Percentiles rank a stretch among this genome's conserved stretches.
Conservation (phyloP, 2,888 invertebrate species). For the Athrips mouffetella region DNA sequence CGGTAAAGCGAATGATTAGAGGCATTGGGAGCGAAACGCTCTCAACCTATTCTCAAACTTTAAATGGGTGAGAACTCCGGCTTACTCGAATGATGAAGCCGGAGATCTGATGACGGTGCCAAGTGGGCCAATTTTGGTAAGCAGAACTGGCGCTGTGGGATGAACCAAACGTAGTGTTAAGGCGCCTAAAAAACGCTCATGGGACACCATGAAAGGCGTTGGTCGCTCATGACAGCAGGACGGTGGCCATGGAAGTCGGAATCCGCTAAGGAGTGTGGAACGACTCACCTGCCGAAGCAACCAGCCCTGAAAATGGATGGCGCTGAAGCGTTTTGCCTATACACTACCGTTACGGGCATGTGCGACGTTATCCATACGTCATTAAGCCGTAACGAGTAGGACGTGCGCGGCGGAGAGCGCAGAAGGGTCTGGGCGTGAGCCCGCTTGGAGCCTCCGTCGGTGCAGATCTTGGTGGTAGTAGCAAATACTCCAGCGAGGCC, state of each 20-base stretch:
- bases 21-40: conserved; percentile 83
- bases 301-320: conserved; percentile 84
- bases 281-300: conserved; percentile 81
- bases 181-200: conserved; percentile 80
- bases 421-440: conserved; percentile 78
- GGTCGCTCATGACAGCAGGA: conserved; percentile 50
- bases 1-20: conserved; percentile 88
- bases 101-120: conserved; percentile 69
- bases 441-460: conserved; percentile 73
- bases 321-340: conserved; percentile 76
- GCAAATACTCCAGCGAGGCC: conserved; percentile 83
- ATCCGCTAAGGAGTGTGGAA: conserved; percentile 79
- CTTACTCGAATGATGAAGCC: conserved; percentile 78
- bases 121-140: conserved; percentile 87
- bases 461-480: conserved; percentile 84
- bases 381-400: conserved; percentile 81
- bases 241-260: conserved; percentile 74
- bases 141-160: conserved; percentile 89
- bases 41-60: conserved; percentile 88
- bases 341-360: conserved; percentile 64
- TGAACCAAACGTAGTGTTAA: conserved; percentile 81
- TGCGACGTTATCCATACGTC: conserved; percentile 35
- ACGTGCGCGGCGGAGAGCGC: conserved; percentile 65
- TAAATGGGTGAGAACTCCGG: conserved; percentile 84
- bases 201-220: conserved; percentile 62